Conservation (phyloP, 1,140 invertebrate genomes). For the Oryctes rhinoceros region DNA sequence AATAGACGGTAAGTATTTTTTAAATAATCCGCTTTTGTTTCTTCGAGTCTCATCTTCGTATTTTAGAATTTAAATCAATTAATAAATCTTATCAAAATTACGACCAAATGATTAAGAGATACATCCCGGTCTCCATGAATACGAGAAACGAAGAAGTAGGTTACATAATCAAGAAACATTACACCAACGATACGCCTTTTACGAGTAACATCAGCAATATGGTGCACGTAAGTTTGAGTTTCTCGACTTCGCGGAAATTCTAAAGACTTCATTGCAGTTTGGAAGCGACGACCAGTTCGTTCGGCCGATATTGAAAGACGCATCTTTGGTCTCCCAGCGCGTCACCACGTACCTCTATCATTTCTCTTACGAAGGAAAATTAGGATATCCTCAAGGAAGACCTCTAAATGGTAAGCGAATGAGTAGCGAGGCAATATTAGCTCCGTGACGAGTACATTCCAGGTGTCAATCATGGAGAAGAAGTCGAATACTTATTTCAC, state of each 20-base stretch:
- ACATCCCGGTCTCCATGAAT: constrained; percentile 50
- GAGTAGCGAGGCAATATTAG: too few relatives aligned
- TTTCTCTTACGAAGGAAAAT: constrained; percentile 49
- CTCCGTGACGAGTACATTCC: not conserved
- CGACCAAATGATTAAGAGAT: constrained; percentile 37
- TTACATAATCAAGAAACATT: constrained; percentile 46
- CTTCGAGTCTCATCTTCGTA: not conserved
- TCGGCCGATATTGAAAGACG: constrained; percentile 48
- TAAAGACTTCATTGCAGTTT: constrained; percentile 45
- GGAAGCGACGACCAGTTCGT: constrained; percentile 51
- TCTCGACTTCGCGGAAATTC: not conserved
- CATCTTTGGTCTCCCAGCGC: constrained; percentile 45
- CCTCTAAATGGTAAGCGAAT: constrained; percentile 37
- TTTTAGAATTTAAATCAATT: constrained; percentile 40
- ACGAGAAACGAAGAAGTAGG: constrained; percentile 43
- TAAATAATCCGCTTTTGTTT: not conserved
- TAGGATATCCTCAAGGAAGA: constrained; percentile 40
- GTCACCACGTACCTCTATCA: constrained; percentile 49
- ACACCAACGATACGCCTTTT: constrained; percentile 35
- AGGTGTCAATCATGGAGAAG: constrained; percentile 52
- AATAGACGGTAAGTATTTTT: not conserved
- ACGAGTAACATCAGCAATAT: not conserved
- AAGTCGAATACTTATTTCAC: constrained; percentile 49
- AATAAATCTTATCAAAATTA: constrained; percentile 44
- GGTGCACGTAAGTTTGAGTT: not conserved